These are phyloP conservation scores for Oryzias celebensis DNA, from an alignment of 2,113 vertebrate genomes.

Conservation along the genomic window DNA sequence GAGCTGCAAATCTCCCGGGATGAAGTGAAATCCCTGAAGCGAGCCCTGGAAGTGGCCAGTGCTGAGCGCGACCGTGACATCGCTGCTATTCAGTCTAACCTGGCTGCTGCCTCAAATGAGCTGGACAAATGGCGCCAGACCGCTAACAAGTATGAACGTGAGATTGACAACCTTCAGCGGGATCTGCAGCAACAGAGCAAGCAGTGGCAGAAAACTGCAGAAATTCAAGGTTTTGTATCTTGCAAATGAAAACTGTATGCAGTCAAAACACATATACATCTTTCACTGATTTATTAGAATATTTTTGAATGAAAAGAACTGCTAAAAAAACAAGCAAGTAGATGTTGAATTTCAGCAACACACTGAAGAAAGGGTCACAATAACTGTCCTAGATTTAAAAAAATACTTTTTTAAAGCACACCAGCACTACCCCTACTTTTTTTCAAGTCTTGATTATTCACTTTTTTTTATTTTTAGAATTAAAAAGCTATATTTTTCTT, in stretches of 20 bases:
- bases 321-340: no score
- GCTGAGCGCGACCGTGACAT: conserved; percentile 86
- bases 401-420: no score
- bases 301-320: no score
- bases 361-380: no score
- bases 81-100: conserved; percentile 80
- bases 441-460: no score
- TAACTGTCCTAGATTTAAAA: no score
- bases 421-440: no score
- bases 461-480: no score
- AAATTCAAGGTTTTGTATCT: conserved; percentile 82
- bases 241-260: background rate
- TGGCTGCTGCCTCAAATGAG: conserved; percentile 82
- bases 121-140: conserved; percentile 88
- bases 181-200: conserved; percentile 87
- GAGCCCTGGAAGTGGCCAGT: conserved; percentile 82
- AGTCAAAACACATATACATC: no score
- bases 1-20: conserved; percentile 85
- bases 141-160: conserved; percentile 87
- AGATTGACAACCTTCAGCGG: conserved; percentile 83
- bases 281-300: no score
- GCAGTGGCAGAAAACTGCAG: conserved; percentile 85
- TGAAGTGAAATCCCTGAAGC: conserved; percentile 86
- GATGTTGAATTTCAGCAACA: no score
- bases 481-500: no score